Percentiles rank a stretch among this genome's conserved stretches.
phyloP scores from a whole-genome alignment of 2,888 invertebrate genomes.

The Anorthoa munda region DNA sequence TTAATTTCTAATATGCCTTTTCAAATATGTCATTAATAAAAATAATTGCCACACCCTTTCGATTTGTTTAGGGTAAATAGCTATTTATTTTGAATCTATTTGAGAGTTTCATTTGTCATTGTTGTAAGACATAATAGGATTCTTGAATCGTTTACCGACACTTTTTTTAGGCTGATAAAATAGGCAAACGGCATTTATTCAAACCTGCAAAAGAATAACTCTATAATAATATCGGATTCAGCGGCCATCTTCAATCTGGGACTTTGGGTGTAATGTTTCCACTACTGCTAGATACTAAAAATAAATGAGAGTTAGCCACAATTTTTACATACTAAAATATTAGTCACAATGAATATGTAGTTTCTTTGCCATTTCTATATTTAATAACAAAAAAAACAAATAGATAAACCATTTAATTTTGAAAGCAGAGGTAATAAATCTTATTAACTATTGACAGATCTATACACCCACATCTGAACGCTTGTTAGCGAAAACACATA shows the following conservation, averaged over 20 bases:
- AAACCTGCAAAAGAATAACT: not conserved
- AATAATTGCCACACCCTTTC: constrained; percentile 78
- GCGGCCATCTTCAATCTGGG: not conserved
- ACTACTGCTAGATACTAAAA: too few relatives aligned
- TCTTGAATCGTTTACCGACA: not conserved
- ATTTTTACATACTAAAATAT: too few relatives aligned
- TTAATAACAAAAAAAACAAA: not conserved
- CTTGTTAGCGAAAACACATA: constrained; percentile 80
- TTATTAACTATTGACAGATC: constrained; percentile 63
- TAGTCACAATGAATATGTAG: too few relatives aligned
- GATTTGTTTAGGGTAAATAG: constrained; percentile 68
- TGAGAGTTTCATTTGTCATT: constrained; percentile 43
- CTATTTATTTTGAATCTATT: constrained; percentile 38
- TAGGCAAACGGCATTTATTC: not conserved
- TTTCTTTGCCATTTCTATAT: not conserved
- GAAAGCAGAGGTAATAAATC: constrained; percentile 53
- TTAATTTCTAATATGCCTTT: constrained; percentile 73
- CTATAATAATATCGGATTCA: not conserved
- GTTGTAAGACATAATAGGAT: constrained; percentile 15
- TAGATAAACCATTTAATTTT: not conserved
- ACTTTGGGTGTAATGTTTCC: not conserved
- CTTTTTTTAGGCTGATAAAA: not conserved
- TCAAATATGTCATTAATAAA: constrained; percentile 70
- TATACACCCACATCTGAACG: constrained; percentile 78
- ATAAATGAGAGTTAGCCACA: too few relatives aligned